Percentiles rank a stretch among this genome's conserved stretches.
Conservation (phyloP, 2,797 vertebrate genomes). For the Ctenopoma multispine region DNA sequence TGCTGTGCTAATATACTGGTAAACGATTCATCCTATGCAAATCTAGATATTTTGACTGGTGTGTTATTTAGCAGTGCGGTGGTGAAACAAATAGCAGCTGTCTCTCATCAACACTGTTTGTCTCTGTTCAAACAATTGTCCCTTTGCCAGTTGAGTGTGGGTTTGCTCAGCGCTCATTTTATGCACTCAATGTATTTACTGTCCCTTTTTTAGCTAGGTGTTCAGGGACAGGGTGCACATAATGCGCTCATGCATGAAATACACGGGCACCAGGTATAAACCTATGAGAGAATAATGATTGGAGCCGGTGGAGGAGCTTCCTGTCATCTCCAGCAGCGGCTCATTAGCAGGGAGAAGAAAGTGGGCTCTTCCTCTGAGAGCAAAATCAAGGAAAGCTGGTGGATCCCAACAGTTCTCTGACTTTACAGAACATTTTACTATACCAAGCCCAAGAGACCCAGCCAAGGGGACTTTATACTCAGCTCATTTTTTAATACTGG, state of each 20-base stretch:
- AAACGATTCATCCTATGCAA: conserved; percentile 36
- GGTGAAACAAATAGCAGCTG: conserved; percentile 37
- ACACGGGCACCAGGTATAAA: conserved; percentile 1
- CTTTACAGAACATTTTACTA: conserved; percentile 34
- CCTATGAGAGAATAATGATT: conserved; percentile 53
- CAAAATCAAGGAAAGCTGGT: conserved; percentile 15
- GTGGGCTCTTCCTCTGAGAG: conserved; percentile 33
- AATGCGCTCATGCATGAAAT: conserved; percentile 33
- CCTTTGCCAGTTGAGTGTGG: conserved; percentile 38
- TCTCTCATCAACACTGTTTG: conserved; percentile 43
- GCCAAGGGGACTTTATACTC: background rate
- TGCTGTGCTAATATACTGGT: background rate
- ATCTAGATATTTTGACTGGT: conserved; percentile 18
- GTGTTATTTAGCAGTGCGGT: conserved; percentile 32
- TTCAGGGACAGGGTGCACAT: conserved; percentile 5
- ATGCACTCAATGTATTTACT: conserved; percentile 46
- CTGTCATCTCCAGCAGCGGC: conserved; percentile 58
- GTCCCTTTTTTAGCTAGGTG: conserved; percentile 31
- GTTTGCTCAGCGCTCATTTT: conserved; percentile 47
- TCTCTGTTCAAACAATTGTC: conserved; percentile 33
- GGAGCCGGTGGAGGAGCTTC: conserved; percentile 43
- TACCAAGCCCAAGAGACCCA: conserved; percentile 31
- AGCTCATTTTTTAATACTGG: conserved; percentile 5
- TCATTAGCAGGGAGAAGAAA: conserved; percentile 58
- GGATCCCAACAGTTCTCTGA: conserved; percentile 3